Percentiles rank a stretch among this genome's conserved stretches.
These are phyloP conservation scores for Sebastolobus altivelis DNA, from an alignment of 2,797 vertebrate species.

Conservation along the genomic window DNA sequence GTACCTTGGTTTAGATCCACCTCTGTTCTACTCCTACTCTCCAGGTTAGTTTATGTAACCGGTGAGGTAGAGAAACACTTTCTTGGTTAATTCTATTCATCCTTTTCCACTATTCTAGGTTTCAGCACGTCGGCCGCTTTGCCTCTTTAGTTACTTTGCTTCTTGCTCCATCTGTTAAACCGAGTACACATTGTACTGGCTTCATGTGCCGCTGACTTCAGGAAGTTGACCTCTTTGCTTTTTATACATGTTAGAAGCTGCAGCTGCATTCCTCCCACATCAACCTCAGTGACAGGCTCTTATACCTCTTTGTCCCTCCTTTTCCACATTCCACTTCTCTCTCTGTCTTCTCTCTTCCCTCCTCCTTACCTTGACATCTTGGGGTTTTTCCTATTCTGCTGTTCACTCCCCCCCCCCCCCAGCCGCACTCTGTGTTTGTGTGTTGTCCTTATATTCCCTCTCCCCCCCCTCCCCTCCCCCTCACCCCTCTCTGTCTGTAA, in stretches of 20 bases:
- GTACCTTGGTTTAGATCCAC: constrained; percentile 1
- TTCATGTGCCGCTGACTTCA: constrained; percentile 42
- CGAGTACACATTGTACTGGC: constrained; percentile 25
- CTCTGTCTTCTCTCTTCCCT: constrained; percentile 1
- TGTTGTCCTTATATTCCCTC: constrained; percentile 42
- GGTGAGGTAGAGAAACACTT: not conserved
- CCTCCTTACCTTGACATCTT: not conserved
- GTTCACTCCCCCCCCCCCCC: not conserved
- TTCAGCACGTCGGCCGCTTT: not conserved
- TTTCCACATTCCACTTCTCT: constrained; percentile 42
- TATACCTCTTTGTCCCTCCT: constrained; percentile 23
- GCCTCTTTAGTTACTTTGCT: not conserved
- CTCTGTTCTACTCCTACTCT: constrained; percentile 17
- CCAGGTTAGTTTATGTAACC: constrained; percentile 28
- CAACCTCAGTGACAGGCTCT: constrained; percentile 37
- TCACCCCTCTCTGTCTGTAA: constrained; percentile 63
- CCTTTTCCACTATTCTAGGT: not conserved
- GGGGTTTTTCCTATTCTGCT: not conserved
- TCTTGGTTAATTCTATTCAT: not conserved
- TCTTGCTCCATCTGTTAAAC: not conserved
- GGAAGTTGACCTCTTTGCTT: constrained; percentile 60
- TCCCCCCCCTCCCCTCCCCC: too few species aligned
- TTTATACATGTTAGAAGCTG: constrained; percentile 70
- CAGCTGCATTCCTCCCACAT: constrained; percentile 70
- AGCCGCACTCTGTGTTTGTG: constrained; percentile 12